Base-by-base conservation (phyloP, 2,888 invertebrate species). In the Notocelia uddmanniana region DNA sequence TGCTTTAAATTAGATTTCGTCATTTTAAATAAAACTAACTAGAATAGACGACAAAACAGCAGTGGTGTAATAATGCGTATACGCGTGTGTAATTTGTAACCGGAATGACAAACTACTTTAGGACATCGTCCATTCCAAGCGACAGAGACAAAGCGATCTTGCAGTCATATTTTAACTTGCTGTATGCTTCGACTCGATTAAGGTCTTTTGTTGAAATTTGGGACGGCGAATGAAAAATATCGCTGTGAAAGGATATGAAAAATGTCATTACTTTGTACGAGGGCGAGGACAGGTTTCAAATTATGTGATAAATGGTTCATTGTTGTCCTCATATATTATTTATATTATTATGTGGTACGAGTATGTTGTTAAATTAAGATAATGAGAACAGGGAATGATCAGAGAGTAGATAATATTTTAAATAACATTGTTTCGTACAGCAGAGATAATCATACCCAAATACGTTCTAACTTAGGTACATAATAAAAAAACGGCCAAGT, bases 91-190 rank as follows among this genome's bases (percentile, higher is more conserved):
- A 68, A 68, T 68, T 68, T 68, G 68, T 55, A 58, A 68, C 68
- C 67, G 73, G 69, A 21, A 63, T 73, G 76, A 76, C 74, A 74
- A 75, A 76, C 74, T 62, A 68, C 41, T 50, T 31, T 63, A 64
- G 68, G 70, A 71, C 64, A 64, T 52, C 58, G 68, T 66, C 34
- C 55, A 58, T 58, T 68, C 31, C 55, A 11, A 37, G 54, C 55
- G 67, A 74, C 73, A 68, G 68, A 74, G 71, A 74, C 74, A 81
- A 80, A 82, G 79, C 75, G 78, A 76, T 76, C 67, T 76, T 50
- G 34, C 37, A 66, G 68, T 71, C 74, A 77, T 77, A 79, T 77
- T 81, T 77, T 76, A 79, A 76, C 77, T 78, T 76, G 66, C 74
- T 71, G n/a, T 68, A 77, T 74, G 71, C 67, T 34, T 26, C 48